A percentile compares a stretch with the other conserved stretches of the same genome.
These are phyloP conservation scores for Drosophila tani DNA, from an alignment of 1,140 invertebrate species.

Conservation along the genomic window DNA sequence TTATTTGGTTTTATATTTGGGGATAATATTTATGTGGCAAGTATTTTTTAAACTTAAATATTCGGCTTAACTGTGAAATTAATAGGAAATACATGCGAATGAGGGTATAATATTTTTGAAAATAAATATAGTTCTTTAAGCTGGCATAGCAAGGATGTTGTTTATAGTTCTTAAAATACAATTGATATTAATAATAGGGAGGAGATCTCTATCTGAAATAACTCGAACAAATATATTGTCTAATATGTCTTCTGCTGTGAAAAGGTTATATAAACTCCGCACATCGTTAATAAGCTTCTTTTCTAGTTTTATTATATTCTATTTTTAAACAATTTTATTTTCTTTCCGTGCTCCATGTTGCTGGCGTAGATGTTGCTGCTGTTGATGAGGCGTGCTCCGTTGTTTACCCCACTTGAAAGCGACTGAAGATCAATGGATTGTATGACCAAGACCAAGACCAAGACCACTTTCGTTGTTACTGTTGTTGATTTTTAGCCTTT, in stretches of 20 bases:
- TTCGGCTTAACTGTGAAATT: no score
- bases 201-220: accelerated
- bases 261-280: neutral
- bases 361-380: slow-evolving; percentile 47
- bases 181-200: no score
- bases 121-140: no score
- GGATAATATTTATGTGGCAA: no score
- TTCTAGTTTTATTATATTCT: neutral
- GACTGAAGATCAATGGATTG: slow-evolving; percentile 76
- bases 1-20: no score
- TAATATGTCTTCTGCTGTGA: no score
- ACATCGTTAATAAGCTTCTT: neutral
- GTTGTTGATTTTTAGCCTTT: slow-evolving; percentile 63
- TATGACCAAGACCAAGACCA: slow-evolving; percentile 62
- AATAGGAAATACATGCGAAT: no score
- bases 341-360: slow-evolving; percentile 15
- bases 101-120: no score
- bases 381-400: slow-evolving; percentile 75
- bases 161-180: no score
- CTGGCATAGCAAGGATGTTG: no score
- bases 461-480: slow-evolving; percentile 82
- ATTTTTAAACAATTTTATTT: neutral
- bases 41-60: no score
- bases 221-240: no score
- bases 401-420: slow-evolving; percentile 70